Percentiles rank a stretch among this genome's conserved stretches.
These are phyloP conservation scores for Plebejus argus DNA, from an alignment of 2,888 invertebrate species.

Conservation along the genomic window DNA sequence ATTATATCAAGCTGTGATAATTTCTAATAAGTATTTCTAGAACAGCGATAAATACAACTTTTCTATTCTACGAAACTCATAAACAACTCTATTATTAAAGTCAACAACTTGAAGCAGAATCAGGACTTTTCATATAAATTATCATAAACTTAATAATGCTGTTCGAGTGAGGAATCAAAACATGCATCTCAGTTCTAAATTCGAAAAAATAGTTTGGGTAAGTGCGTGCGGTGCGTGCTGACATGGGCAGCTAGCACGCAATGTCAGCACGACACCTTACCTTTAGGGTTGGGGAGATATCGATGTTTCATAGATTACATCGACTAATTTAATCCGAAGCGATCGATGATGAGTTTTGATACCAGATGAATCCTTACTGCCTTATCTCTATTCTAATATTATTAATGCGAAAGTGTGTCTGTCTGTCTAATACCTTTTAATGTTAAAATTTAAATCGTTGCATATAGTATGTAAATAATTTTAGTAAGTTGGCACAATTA, in stretches of 20 bases:
- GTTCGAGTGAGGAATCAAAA: constrained; percentile 54
- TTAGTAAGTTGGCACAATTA: not conserved
- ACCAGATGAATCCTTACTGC: not conserved
- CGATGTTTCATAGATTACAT: not conserved
- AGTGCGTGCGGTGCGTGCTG: constrained; percentile 71
- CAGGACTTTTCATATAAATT: constrained; percentile 11
- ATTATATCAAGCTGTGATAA: not conserved
- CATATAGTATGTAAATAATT: not conserved
- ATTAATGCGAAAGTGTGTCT: not conserved
- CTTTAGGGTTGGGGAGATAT: constrained; percentile 10
- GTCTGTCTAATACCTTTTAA: not conserved
- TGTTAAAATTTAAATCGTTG: too few relatives aligned
- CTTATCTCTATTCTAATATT: not conserved
- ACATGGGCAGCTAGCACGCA: constrained; percentile 69
- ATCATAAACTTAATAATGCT: constrained; percentile 30
- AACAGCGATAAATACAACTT: not conserved
- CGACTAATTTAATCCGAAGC: not conserved
- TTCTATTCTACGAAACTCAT: not conserved
- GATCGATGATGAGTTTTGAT: not conserved
- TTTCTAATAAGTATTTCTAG: not conserved
- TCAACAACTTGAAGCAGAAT: constrained; percentile 10
- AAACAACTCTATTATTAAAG: not conserved
- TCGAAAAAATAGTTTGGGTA: constrained; percentile 77
- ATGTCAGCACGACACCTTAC: constrained; percentile 42
- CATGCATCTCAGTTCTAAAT: constrained; percentile 67